Percentiles rank a stretch among this genome's conserved stretches.
Evolutionary conservation across 2,797 vertebrate genomes (phyloP).

Genomic region (Sparus aurata): DNA sequence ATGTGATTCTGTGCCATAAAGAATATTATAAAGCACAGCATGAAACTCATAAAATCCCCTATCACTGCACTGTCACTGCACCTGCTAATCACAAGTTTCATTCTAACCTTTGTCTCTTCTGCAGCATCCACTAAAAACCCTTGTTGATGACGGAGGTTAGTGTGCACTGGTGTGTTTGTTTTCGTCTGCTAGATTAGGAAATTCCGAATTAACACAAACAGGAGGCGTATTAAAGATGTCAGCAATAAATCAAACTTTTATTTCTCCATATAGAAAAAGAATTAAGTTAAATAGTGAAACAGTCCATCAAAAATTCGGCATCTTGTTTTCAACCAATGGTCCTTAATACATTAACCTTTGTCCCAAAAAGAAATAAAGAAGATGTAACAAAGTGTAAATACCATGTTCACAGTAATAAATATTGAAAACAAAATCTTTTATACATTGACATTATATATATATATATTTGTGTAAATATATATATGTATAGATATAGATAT

Average conservation of each 20-base stretch:
- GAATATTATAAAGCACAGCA: neutral
- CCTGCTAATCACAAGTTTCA: slow-evolving; percentile 48
- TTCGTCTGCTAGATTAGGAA: neutral
- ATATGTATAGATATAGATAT: slow-evolving; percentile 76
- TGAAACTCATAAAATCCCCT: neutral
- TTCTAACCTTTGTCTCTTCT: slow-evolving; percentile 14
- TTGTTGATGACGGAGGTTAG: neutral
- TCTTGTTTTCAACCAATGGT: slow-evolving; percentile 82
- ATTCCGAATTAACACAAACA: slow-evolving; percentile 9
- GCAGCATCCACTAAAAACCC: neutral
- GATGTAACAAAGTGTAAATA: slow-evolving; percentile 90
- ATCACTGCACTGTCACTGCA: neutral
- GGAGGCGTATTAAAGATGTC: slow-evolving; percentile 63
- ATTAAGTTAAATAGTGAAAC: slow-evolving; percentile 86
- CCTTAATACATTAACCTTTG: slow-evolving; percentile 84
- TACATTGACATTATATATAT: slow-evolving; percentile 90
- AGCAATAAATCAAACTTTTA: slow-evolving; percentile 86
- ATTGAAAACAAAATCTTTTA: slow-evolving; percentile 90
- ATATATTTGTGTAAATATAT: slow-evolving; percentile 76
- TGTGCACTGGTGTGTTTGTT: neutral
- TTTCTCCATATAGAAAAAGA: slow-evolving; percentile 86
- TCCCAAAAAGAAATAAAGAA: slow-evolving; percentile 80
- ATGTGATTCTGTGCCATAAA: slow-evolving; percentile 12
- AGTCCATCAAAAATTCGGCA: slow-evolving; percentile 84
- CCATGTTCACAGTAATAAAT: slow-evolving; percentile 98